These are phyloP conservation scores for Leptodactylus fallax DNA, from an alignment of 2,797 vertebrate genomes.

Conservation along the genomic window DNA sequence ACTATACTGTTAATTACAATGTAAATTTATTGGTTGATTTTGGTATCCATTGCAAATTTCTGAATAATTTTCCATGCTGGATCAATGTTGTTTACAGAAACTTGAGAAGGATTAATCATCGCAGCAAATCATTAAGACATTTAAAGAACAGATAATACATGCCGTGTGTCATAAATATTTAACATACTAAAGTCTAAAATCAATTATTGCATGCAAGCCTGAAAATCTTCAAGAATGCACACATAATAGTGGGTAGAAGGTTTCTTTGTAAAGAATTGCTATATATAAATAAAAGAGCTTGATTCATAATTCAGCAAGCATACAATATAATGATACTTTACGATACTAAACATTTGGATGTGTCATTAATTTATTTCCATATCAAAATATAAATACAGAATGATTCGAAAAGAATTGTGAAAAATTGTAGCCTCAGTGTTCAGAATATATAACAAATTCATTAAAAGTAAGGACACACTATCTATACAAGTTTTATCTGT, in stretches of 20 bases:
- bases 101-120: neutral
- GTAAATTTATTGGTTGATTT: neutral
- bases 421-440: too few relatives aligned
- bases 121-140: neutral
- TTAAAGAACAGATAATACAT: constrained; percentile 21
- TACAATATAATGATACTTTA: constrained; percentile 19
- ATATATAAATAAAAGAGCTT: constrained; percentile 15
- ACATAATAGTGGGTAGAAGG: neutral
- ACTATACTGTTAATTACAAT: neutral
- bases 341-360: constrained; percentile 16
- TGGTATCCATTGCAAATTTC: neutral
- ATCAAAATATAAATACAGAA: too few relatives aligned
- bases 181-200: constrained; percentile 26
- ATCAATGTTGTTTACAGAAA: constrained; percentile 10
- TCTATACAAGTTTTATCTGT: too few relatives aligned
- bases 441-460: too few relatives aligned
- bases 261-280: neutral
- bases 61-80: neutral
- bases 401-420: too few relatives aligned
- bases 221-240: constrained; percentile 27
- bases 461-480: too few relatives aligned
- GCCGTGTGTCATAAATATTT: constrained; percentile 9
- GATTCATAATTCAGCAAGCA: neutral
- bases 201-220: neutral
- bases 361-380: constrained; percentile 22